Base-by-base conservation (phyloP, 2,888 invertebrate species). In the Fissipunctia ypsillon region DNA sequence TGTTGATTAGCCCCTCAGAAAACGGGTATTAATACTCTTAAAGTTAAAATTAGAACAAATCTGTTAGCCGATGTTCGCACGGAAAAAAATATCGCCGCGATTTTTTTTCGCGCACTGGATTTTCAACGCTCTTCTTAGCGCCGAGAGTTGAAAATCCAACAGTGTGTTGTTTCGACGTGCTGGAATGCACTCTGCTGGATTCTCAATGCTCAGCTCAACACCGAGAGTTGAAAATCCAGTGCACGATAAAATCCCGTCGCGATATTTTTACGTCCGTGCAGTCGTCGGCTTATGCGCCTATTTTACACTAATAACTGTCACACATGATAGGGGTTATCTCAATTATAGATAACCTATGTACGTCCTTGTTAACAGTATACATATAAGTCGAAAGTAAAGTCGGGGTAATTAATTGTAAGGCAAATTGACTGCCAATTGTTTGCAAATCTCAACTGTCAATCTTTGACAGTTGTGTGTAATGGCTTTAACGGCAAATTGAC, bases 281-380 rank as follows among this genome's bases (percentile, higher is more conserved):
- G n/a, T n/a, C n/a, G n/a, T n/a, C n/a, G n/a, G n/a, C n/a, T n/a
- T 12, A 25, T 35, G 28, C 25, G 54, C 16, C 16, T 16, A 35
- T 10, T 60, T 60, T 35, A 35, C 52, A 69, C 28, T 50, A 31
- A 19, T 57, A 59, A 28, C 25, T 43, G 43, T 25, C 4, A 43
- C 35, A 35, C 7, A 43, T 52, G 59, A 71, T 50, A 43, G 10
- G 7, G 22, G 14, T 35, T 60, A 60, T 72, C 72, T 60, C 22
- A 60, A 45, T 25, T 25, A 25, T 19, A 52, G 72, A 73, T 72
- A 60, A 72, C 25, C 31, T 45, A 50, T 45, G 22, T 14, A 35
- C 35, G 43, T 22, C 66, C 66, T 69, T 66, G 69, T 14, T n/a
- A 50, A 19, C 3, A 38, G 16, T 50, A 50, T 6, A 38, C 19